Base-by-base conservation (phyloP, 2,113 vertebrate genomes). In the Riparia riparia region DNA sequence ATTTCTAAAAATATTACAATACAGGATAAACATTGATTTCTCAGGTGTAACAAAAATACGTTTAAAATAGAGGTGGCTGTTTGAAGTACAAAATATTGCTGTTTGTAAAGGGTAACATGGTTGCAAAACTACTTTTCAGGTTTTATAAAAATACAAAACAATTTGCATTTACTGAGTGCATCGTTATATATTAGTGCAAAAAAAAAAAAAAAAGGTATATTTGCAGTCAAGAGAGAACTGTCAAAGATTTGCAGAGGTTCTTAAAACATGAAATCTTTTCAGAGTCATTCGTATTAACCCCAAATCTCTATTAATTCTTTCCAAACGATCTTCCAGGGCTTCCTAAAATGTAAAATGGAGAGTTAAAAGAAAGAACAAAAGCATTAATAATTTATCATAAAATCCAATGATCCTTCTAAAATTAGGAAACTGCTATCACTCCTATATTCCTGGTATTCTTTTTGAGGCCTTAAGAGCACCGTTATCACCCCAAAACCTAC, bases 221-320 rank as follows among this genome's bases (percentile, higher is more conserved):
- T 60, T 94, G 89, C 89, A 89, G 96, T 97, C 94, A 90, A 90
- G 96, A 95, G 82, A 92, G 96, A 96, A 89, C 54, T 95, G 94
- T 98, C 97, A 99, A n/a, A 98, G 98, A 93, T 99, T 99, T 70
- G 98, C 98, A 85, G 99, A 99, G 66, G 99, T 99, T 56, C 98
- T 98, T 68, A 99, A 97, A 91, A 99, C 95, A 37, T 99, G 99
- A 88, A 99, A 99, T 94, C 98, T 98, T 97, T 99, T 99, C 95
- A 99, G 97, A 31, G 98, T 99, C 99, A 99, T 99, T 49, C 99
- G 98, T 92, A 99, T 98, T 29, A 98, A 99, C 25, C 99, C 99
- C 96, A 99, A 95, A 69, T 99, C 98, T 18, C 98, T 98, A 21
- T 99, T 99, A 86, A 99, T 97, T 86, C 97, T 97, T 94, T 99